Base-by-base conservation (phyloP, 2,888 invertebrate genomes). In the Luffia ferchaultella region DNA sequence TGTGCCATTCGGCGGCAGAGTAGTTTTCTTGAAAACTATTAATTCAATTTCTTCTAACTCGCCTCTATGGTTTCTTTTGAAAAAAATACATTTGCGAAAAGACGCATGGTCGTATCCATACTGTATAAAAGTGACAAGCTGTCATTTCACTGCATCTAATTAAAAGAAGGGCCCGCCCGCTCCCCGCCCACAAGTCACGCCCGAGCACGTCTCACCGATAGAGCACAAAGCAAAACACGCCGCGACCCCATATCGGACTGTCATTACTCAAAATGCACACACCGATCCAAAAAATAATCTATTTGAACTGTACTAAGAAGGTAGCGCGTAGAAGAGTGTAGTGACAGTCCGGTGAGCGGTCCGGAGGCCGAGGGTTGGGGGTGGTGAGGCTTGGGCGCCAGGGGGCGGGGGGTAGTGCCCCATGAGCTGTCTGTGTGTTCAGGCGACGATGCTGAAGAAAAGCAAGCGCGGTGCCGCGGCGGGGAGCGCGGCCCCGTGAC, bases 381-480 rank as follows among this genome's bases (percentile, higher is more conserved):
- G 40, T 5, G 5, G 20, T 16, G 18, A n/a, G 41, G 16, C 40
- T 12, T 2, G 42, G 49, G 41, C 18, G 46, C 17, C 16, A 30
- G 51, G 20, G 43, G 44, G 30, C 16, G 52, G 18, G 30, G 15
- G 53, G 18, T 45, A 49, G 30, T 7, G 30, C 30, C 30, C 30
- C 30, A 30, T 30, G 47, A 17, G 47, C 16, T 18, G 16, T 46
- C n/a, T 42, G 40, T 51, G 47, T 53, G 47, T 48, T 73, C 89
- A 98, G 98, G 98, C 98, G 78, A 98, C 98, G 86, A 99, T 99
- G 98, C 90, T 99, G 90, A 98, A 98, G 93, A 99, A 98, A 92
- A 93, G 93, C 87, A 98, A 98, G 90, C 96, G 97, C 89, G 97
- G 96, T 88, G 91, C 97, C 78, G 88, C 87, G 83, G 87, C 86